Evolutionary conservation across 2,113 vertebrate species (phyloP).

Genomic region (Chlorocebus sabaeus): DNA sequence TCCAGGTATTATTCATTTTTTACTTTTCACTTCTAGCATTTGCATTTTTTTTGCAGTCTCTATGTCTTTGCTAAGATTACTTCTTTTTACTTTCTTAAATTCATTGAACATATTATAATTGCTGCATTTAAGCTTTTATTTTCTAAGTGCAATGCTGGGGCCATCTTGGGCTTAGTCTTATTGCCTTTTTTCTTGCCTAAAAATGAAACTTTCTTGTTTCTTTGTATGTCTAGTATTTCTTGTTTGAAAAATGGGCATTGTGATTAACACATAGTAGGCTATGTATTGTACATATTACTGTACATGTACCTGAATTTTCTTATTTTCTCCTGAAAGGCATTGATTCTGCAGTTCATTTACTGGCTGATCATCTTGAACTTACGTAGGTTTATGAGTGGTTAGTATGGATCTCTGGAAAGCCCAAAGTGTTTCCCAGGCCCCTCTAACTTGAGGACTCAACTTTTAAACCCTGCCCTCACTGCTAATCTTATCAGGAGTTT

Average conservation of each 20-base stretch:
- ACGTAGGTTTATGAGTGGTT: background rate
- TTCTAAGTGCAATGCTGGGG: background rate
- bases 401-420: background rate
- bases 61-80: background rate
- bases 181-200: background rate
- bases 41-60: background rate
- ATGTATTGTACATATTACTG: background rate
- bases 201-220: background rate
- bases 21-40: background rate
- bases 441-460: background rate
- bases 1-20: slow-evolving; percentile 1
- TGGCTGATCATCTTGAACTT: background rate
- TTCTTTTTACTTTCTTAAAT: background rate
- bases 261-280: background rate
- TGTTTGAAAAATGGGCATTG: background rate
- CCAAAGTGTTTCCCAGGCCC: background rate
- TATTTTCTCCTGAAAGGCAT: background rate
- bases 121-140: background rate
- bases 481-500: background rate
- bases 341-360: background rate
- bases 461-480: background rate
- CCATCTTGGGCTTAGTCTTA: background rate
- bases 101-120: background rate
- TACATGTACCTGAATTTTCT: background rate
- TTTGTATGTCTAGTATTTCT: background rate